A percentile compares a stretch with the other conserved stretches of the same genome.
Conservation (phyloP, 2,113 vertebrate species). For the Nothoprocta perdicaria region DNA sequence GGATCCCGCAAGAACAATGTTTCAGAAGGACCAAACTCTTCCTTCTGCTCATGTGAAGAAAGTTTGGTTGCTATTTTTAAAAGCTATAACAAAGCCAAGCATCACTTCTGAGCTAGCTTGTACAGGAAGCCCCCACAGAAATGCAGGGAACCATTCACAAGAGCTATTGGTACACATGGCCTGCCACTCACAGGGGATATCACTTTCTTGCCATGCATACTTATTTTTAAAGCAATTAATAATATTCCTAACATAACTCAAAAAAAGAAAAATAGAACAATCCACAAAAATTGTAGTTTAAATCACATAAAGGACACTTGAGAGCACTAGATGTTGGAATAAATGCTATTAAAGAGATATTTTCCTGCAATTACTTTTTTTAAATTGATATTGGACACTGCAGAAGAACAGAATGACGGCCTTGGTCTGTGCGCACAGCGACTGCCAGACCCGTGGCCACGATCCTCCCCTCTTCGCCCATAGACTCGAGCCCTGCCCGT, state of each 20-base stretch:
- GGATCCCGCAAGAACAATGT: background rate
- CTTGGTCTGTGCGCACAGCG: background rate
- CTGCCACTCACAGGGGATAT: background rate
- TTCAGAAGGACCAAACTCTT: background rate
- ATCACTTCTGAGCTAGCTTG: background rate
- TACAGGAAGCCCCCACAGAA: background rate
- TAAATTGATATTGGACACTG: background rate
- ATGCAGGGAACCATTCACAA: background rate
- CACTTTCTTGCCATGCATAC: background rate
- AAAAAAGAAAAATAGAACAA: background rate
- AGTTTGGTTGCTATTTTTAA: background rate
- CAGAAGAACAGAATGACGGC: background rate
- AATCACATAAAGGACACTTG: background rate
- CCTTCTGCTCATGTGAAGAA: background rate
- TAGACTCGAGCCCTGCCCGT: accelerated
- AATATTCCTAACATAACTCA: background rate
- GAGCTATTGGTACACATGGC: background rate
- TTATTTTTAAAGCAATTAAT: background rate
- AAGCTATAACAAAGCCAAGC: background rate
- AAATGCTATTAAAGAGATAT: background rate
- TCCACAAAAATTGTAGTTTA: background rate
- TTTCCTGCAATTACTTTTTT: constrained; percentile 17
- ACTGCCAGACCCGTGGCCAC: background rate
- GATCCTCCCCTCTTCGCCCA: background rate
- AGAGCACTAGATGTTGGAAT: background rate